Conservation (phyloP, 2,888 invertebrate species). For the Scaptomyza caliginosa region DNA sequence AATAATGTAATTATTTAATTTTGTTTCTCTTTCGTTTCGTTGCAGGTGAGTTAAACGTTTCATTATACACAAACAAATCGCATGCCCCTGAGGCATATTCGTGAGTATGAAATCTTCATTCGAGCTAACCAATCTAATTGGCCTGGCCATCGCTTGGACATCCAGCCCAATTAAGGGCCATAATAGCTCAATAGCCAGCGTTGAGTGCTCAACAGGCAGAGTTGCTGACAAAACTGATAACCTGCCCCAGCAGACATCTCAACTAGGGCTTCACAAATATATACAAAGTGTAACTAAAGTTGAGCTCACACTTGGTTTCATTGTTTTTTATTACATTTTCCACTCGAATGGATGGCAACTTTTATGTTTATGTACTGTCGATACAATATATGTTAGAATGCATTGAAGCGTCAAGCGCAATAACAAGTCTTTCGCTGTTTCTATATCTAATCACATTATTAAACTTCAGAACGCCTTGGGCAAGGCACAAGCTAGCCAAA, state of each 20-base stretch:
- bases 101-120: slow-evolving; percentile 64
- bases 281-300: slow-evolving; percentile 4
- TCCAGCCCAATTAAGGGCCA: slow-evolving; percentile 35
- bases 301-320: slow-evolving; percentile 21
- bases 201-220: slow-evolving; percentile 7
- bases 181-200: slow-evolving; percentile 28
- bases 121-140: slow-evolving; percentile 48
- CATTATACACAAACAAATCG: slow-evolving; percentile 31
- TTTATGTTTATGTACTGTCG: slow-evolving; percentile 31
- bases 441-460: slow-evolving; percentile 36
- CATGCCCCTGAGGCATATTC: slow-evolving; percentile 55
- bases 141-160: slow-evolving; percentile 31
- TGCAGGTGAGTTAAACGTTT: slow-evolving; percentile 72
- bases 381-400: slow-evolving; percentile 30
- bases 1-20: slow-evolving; percentile 67
- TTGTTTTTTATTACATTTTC: slow-evolving; percentile 55
- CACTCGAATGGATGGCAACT: slow-evolving; percentile 62
- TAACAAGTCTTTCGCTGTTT: slow-evolving; percentile 21
- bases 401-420: slow-evolving; percentile 50
- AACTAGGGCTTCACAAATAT: slow-evolving; percentile 23
- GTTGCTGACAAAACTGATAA: slow-evolving; percentile 10
- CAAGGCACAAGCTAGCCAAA: slow-evolving; percentile 7
- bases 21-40: slow-evolving; percentile 63
- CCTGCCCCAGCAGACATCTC: slow-evolving; percentile 20
- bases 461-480: slow-evolving; percentile 10